Conservation (phyloP, 2,797 vertebrate species). For the Argentina silus region DNA sequence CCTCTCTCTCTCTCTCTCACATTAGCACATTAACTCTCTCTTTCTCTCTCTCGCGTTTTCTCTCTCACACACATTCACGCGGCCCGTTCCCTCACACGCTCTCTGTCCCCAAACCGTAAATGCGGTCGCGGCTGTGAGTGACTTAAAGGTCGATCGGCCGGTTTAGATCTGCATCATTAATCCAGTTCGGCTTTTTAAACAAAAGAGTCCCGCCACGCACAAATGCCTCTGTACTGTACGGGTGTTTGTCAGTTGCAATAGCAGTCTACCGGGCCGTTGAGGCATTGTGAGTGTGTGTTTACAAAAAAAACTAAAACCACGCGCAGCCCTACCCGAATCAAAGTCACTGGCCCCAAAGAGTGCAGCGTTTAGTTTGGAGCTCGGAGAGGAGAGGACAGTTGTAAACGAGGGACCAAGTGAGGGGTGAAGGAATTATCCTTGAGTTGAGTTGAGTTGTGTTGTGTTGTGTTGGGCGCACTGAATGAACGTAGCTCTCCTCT, state of each 20-base stretch:
- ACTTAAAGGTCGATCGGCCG: neutral
- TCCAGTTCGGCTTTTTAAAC: neutral
- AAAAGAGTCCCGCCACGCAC: neutral
- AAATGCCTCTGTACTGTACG: neutral
- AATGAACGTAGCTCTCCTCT: neutral
- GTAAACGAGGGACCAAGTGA: too few species aligned
- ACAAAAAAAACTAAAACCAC: neutral
- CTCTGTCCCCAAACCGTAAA: neutral
- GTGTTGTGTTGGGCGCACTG: too few species aligned
- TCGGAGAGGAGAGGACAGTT: too few species aligned
- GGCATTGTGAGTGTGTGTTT: neutral
- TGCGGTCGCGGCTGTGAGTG: neutral
- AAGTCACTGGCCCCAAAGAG: neutral
- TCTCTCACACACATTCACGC: neutral
- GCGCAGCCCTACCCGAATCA: neutral
- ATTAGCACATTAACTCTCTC: neutral
- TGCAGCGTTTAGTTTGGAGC: neutral
- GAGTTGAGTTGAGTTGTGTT: too few species aligned
- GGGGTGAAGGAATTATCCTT: too few species aligned
- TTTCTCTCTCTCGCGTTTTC: neutral
- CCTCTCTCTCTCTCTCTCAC: neutral
- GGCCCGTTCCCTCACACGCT: neutral
- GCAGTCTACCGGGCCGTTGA: neutral
- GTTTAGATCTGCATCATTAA: constrained; percentile 8
- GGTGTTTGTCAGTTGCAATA: neutral